Evolutionary conservation across 1,140 invertebrate species (phyloP), one percentile per base, ranked within the genome.

Genomic region (Amyelois transitella): DNA sequence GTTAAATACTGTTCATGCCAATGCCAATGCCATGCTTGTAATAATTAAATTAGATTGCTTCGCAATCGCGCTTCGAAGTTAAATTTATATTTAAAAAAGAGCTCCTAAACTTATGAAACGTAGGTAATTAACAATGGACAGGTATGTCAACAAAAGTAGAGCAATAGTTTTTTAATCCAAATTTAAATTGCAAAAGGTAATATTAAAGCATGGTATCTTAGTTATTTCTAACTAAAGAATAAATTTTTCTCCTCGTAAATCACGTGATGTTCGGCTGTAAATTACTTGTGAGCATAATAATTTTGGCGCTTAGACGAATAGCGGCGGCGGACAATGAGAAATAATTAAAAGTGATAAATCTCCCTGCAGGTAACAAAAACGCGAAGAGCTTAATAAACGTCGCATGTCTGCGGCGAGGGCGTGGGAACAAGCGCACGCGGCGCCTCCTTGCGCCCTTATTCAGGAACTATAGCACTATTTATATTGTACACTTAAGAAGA

Each of bases 331-430:
- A 83, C 82, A 81, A 83, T 82, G 80, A 81, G 72, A 77, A 77
- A 82, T 86, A 86, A 86, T 86, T 86, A 86, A 83, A 86, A 86
- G 78, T 82, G 81, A 86, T 86, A 86, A 86, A 86, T 86, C 82
- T 86, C 81, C 51, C 80, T 65, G 80, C 79, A 77, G 82, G 80
- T 77, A 80, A 84, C 82, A 82, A 85, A 85, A 83, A 83, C 70
- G 69, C 69, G 76, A 79, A 76, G 77, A 75, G 77, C 75, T 82
- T 81, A 79, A 81, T 81, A 80, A 76, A 73, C 75, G 75, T 77
- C 77, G 80, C 80, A 75, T 77, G 75, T 74, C 75, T 72, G 72
- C 61, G 62, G 69, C 60, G 51, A 58, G 58, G 51, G 51, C 81
- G 82, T 86, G 82, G 72, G 82, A 86, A 70, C 66, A 28, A 25